Base-by-base conservation (phyloP, 2,888 invertebrate genomes). In the Cremastinae sp. region DNA sequence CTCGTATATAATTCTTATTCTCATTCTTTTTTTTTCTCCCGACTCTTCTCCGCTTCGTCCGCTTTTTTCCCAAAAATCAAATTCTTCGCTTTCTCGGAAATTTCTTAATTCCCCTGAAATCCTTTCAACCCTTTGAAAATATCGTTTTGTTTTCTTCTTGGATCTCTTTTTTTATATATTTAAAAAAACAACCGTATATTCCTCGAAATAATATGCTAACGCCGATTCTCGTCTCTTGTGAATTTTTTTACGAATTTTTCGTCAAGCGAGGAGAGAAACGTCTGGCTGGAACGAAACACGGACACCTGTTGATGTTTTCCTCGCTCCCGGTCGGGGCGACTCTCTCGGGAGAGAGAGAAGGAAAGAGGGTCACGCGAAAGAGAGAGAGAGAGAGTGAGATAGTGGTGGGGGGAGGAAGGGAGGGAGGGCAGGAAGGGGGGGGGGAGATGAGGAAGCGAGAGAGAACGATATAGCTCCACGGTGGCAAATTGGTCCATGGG, bases 251-350 rank as follows among this genome's bases (percentile, higher is more conserved):
- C 5, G 28, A 45, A 34, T 70, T 71, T 43, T 69, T 53, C 22
- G 41, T 28, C 41, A 34, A 8, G 10, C n/a, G 9, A n/a, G 4
- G 14, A n/a, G 64, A 53, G 34, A 54, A 72, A 54, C 41, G 53
- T 14, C 20, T 3, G 1, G 7, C 10, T 8, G 38, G 16, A 66
- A 20, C 45, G 36, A 45, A 18, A 18, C 16, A 61, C 47, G 53
- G 51, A 72, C 71, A 75, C 75, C 75, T 75, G 75, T 75, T 75
- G 75, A 51, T 41, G 41, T 72, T 70, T 56, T 51, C 47, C 51
- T 38, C 22, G 22, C 41, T 59, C 59, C 22, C 12, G 34, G 53
- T 64, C 49, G 56, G 62, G 56, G 20, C n/a, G 34, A 53, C 38
- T 20, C 22, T 10, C 16, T 20, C 38, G 34, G 47, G 36, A 53